Percentiles rank a stretch among this genome's conserved stretches.
Conservation (phyloP, 2,888 invertebrate genomes). For the Barypeithes pellucidus region DNA sequence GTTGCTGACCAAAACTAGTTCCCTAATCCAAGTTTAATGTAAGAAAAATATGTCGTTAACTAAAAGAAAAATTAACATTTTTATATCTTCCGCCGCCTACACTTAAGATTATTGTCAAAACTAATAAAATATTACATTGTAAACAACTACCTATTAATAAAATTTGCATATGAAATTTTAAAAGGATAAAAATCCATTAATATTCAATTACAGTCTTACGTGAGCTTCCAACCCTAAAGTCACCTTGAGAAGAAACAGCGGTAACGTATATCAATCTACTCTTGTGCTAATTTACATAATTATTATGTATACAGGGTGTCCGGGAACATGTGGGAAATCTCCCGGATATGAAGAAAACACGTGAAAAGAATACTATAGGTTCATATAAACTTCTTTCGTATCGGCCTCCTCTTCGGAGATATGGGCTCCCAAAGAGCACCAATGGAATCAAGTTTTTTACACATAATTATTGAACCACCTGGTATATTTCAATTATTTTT, state of each 20-base stretch:
- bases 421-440: no score
- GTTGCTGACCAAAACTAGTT: background rate
- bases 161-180: slow-evolving; percentile 18
- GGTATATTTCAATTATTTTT: no score
- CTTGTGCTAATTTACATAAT: background rate
- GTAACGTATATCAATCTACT: background rate
- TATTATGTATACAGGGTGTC: no score
- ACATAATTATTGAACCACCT: no score
- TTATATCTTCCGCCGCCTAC: slow-evolving; percentile 21
- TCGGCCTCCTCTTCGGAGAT: no score
- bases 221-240: background rate
- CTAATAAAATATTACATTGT: slow-evolving; percentile 10
- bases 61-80: background rate
- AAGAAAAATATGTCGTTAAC: background rate
- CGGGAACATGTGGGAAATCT: no score
- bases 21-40: background rate
- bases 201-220: background rate
- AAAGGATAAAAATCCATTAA: background rate
- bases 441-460: no score
- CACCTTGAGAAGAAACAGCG: background rate
- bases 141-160: slow-evolving; percentile 9
- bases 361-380: no score
- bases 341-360: no score
- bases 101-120: background rate
- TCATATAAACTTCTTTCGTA: no score